Evolutionary conservation across 1,140 invertebrate species (phyloP).

Genomic region (Diorhabda elongata): DNA sequence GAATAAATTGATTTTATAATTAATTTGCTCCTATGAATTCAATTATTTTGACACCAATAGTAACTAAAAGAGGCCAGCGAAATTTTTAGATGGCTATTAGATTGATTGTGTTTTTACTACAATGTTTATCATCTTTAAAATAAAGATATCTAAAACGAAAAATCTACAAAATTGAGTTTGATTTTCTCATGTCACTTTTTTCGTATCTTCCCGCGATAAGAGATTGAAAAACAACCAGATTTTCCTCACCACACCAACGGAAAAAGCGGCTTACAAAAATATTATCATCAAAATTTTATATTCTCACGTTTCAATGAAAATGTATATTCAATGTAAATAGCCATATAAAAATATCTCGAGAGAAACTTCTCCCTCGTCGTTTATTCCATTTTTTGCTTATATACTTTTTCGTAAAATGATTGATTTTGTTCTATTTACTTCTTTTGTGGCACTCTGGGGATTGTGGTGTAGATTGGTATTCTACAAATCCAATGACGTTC

Average conservation of each 20-base stretch:
- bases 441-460: background rate
- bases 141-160: no score
- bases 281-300: background rate
- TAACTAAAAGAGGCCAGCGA: no score
- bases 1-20: no score
- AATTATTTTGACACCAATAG: no score
- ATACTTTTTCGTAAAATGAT: background rate
- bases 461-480: background rate
- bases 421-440: slow-evolving; percentile 3
- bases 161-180: no score
- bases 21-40: no score
- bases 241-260: background rate
- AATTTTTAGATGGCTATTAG: no score
- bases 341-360: background rate
- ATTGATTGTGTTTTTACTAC: no score
- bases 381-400: slow-evolving; percentile 1
- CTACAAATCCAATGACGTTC: background rate
- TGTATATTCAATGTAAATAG: slow-evolving; percentile 1
- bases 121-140: no score
- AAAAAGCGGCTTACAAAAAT: background rate
- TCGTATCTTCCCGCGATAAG: no score
- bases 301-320: background rate
- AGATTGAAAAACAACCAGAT: background rate
- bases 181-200: no score
- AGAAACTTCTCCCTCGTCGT: background rate